These are phyloP conservation scores for Heteractis magnifica DNA, from an alignment of 92 coral and sea anemone genomes.

Conservation along the genomic window DNA sequence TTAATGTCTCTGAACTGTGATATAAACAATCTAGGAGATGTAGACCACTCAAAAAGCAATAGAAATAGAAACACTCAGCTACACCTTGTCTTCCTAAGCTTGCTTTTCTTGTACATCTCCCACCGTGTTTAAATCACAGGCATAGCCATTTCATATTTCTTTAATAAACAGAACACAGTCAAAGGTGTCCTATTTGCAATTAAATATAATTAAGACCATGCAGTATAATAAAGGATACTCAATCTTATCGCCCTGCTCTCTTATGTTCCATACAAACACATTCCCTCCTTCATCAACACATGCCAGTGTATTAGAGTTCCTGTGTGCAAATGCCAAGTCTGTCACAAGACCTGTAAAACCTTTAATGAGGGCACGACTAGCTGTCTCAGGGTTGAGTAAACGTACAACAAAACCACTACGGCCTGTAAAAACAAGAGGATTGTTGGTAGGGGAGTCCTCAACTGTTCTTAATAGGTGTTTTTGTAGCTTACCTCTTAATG, in stretches of 20 bases:
- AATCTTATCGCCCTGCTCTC: constrained; percentile 74
- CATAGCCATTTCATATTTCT: too few relatives aligned
- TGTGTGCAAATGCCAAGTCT: constrained; percentile 91
- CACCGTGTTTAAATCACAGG: too few relatives aligned
- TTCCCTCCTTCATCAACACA: constrained; percentile 96
- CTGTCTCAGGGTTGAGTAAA: constrained; percentile 82
- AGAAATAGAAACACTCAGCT: too few relatives aligned
- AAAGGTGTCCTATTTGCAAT: too few relatives aligned
- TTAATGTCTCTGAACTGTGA: too few relatives aligned
- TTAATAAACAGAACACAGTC: too few relatives aligned
- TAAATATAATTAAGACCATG: too few relatives aligned
- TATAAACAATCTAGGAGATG: too few relatives aligned
- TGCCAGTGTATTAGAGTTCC: constrained; percentile 78
- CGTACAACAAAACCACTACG: constrained; percentile 84
- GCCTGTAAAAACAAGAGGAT: constrained; percentile 44
- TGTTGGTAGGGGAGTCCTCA: not conserved
- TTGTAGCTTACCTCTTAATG: constrained; percentile 70
- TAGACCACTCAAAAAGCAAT: too few relatives aligned
- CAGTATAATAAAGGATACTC: constrained; percentile 80
- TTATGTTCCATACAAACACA: constrained; percentile 85
- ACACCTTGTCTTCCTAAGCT: too few relatives aligned
- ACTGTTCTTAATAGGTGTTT: not conserved
- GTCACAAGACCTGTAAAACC: constrained; percentile 88
- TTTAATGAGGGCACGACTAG: constrained; percentile 81
- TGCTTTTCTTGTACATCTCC: too few relatives aligned